phyloP scores from a whole-genome alignment of 2,888 invertebrate genomes.

The Exephanes ischioxanthus region DNA sequence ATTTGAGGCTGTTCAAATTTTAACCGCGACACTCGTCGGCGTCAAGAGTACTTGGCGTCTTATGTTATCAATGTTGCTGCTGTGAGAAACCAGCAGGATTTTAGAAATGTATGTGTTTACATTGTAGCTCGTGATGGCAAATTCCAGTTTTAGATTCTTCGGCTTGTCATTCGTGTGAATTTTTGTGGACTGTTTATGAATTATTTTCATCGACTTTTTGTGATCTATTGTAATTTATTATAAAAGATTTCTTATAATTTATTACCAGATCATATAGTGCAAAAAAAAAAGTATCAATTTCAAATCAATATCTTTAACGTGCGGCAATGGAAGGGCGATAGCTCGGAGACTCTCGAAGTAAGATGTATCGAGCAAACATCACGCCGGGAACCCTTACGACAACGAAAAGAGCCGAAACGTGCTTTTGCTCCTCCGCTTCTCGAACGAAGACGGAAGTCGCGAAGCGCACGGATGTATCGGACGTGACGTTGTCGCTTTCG shows the following conservation, averaged over 20 bases:
- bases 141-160: not conserved
- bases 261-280: not conserved
- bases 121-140: no score
- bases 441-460: constrained; percentile 61
- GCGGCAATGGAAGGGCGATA: constrained; percentile 3
- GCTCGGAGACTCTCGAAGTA: constrained; percentile 35
- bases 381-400: constrained; percentile 10
- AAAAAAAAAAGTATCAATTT: no score
- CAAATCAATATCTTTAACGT: constrained; percentile 4
- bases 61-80: no score
- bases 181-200: no score
- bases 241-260: no score
- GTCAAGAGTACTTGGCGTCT: no score
- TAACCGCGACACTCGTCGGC: no score
- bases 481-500: constrained; percentile 75
- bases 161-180: not conserved
- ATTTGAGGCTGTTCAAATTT: no score
- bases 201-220: no score
- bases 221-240: no score
- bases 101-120: no score
- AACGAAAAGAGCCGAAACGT: constrained; percentile 58
- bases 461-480: constrained; percentile 63
- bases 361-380: constrained; percentile 61
- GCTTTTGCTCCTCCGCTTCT: constrained; percentile 39
- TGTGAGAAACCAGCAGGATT: no score